Base-by-base conservation (phyloP, 1,140 invertebrate genomes). In the Zaprionus gabonicus region DNA sequence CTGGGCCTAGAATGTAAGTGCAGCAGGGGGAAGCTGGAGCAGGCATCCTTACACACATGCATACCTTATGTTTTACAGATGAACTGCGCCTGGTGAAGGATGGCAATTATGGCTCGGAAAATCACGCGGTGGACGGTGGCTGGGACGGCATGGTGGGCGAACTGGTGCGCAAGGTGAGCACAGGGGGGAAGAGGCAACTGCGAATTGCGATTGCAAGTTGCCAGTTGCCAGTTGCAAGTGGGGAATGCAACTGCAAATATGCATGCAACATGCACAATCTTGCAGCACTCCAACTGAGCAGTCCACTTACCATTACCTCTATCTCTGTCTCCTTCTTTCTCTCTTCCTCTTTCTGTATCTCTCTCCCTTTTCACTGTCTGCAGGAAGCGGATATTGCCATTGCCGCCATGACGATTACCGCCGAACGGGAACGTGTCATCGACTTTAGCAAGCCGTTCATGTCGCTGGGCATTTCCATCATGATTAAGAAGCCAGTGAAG, bases 381-480 rank as follows among this genome's bases (percentile, higher is more conserved):
- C 94, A 99, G 98, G 98, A 99, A 94, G 98, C 98, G 0, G 98
- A 99, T 92, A 95, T 99, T 76, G 97, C 98, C 1, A 97, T 99
- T 31, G 98, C 98, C 5, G 96, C 98, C 1, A 95, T 99, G 93
- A 99, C 98, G 4, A 99, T 99, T 80, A 99, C 97, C 7, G 95
- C 97, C 28, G 96, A 98, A 84, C 94, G 99, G 20, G 98, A 99
- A 94, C 94, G 97, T 81, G 97, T 99, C 17, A 98, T 99, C 62
- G 99, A 99, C 93, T 97, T 97, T 82, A 99, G 97, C 74, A 99
- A 99, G 93, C 99, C 99, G 2, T 99, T 99, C 93, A 98, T 99
- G 95, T 98, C 98, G 5, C 94, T 99, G 9, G 98, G 98, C 58
- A 99, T 99, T 85, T 98, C 97, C 70, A 99, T 99, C 72, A 98